A percentile compares a stretch with the other conserved stretches of the same genome.
Evolutionary conservation across 2,797 vertebrate species (phyloP).

Genomic region (Sorex maritimensis): DNA sequence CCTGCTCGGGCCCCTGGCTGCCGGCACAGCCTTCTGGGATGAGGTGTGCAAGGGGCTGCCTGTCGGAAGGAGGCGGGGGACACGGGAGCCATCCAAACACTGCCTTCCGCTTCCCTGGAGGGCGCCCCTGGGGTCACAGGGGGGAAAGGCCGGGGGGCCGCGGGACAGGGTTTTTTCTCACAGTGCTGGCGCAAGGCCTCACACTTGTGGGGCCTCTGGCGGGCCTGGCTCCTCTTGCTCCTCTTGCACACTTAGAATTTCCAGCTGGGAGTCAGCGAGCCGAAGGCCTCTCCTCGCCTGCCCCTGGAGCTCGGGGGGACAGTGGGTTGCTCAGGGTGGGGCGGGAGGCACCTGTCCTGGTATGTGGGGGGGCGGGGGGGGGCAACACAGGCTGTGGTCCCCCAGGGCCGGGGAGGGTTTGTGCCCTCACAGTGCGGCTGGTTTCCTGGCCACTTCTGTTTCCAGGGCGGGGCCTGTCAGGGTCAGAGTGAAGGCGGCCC

Average conservation of each 20-base stretch:
- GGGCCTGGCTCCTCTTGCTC: neutral
- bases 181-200: too few relatives aligned
- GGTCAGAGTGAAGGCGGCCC: neutral
- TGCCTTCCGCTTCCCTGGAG: neutral
- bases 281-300: neutral
- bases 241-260: too few relatives aligned
- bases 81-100: neutral
- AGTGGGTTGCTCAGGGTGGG: neutral
- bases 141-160: neutral
- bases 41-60: neutral
- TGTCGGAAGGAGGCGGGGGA: neutral
- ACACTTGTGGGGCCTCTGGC: too few relatives aligned
- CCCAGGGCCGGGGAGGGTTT: neutral
- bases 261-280: neutral
- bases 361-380: neutral
- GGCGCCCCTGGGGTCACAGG: neutral
- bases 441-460: neutral
- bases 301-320: neutral
- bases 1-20: neutral
- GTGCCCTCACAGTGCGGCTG: neutral
- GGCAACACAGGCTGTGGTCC: neutral
- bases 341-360: accelerated
- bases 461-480: conserved; percentile 7
- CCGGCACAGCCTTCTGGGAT: neutral
- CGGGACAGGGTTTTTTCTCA: too few relatives aligned